These are phyloP conservation scores for Sebastes elongatus DNA, from an alignment of 2,797 vertebrate species.

Conservation along the genomic window DNA sequence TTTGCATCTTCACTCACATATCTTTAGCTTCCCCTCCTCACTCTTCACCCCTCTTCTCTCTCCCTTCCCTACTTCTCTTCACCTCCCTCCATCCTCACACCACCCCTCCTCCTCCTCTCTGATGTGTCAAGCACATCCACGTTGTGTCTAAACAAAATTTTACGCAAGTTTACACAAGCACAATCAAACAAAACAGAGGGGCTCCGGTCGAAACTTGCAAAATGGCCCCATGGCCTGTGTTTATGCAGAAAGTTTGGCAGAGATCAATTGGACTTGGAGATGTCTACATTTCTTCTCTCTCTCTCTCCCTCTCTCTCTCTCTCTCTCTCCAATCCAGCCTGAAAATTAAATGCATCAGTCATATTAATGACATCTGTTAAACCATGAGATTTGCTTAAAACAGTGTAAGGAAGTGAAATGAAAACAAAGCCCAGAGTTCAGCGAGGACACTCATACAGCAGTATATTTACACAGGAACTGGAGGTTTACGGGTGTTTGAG, in stretches of 20 bases:
- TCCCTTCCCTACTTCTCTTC: not conserved
- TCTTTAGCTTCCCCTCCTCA: not conserved
- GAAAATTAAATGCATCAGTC: constrained; percentile 37
- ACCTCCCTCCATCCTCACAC: not conserved
- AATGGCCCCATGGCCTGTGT: constrained; percentile 38
- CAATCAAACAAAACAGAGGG: constrained; percentile 68
- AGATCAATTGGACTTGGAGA: constrained; percentile 48
- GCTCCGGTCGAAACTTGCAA: constrained; percentile 59
- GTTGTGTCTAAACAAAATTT: constrained; percentile 70
- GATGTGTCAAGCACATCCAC: constrained; percentile 59
- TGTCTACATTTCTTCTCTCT: constrained; percentile 33
- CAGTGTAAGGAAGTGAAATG: constrained; percentile 18
- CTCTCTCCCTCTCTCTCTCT: not conserved
- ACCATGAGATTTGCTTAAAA: constrained; percentile 26
- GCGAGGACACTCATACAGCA: constrained; percentile 2
- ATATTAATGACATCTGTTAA: constrained; percentile 34
- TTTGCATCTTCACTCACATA: not conserved
- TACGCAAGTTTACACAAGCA: constrained; percentile 71
- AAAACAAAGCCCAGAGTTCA: constrained; percentile 41
- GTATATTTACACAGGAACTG: constrained; percentile 8
- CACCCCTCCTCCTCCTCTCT: not conserved
- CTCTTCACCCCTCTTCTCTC: not conserved
- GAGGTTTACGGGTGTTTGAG: not conserved
- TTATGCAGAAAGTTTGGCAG: constrained; percentile 60
- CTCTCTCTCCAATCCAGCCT: not conserved